A percentile compares a stretch with the other conserved stretches of the same genome.
Conservation (phyloP, 92 coral and sea anemone genomes). For the Epizoanthus ramosus region DNA sequence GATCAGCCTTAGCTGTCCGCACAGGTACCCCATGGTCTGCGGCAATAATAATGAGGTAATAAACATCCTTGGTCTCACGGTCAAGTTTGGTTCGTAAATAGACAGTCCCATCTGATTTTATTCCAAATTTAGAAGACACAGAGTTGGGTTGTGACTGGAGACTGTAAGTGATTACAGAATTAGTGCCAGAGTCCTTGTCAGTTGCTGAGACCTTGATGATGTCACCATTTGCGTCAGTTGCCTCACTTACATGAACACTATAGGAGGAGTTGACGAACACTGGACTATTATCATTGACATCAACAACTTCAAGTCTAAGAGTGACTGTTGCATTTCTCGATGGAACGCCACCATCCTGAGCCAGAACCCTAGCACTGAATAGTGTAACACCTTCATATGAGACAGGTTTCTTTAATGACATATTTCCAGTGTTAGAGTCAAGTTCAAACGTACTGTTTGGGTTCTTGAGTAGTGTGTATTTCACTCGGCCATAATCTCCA, state of each 20-base stretch:
- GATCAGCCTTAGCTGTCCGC: slow-evolving; percentile 64
- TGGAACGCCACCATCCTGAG: slow-evolving; percentile 86
- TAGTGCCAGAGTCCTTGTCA: slow-evolving; percentile 84
- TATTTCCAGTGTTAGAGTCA: slow-evolving; percentile 64
- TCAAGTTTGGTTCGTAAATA: slow-evolving; percentile 67
- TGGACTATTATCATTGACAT: slow-evolving; percentile 93
- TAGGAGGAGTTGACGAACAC: slow-evolving; percentile 72
- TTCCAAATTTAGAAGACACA: slow-evolving; percentile 70
- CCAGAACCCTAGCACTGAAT: slow-evolving; percentile 66
- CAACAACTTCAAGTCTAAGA: slow-evolving; percentile 75
- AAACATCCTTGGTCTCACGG: slow-evolving; percentile 69
- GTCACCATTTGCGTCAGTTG: slow-evolving; percentile 40
- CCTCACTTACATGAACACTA: slow-evolving; percentile 65
- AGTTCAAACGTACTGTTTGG: slow-evolving; percentile 73
- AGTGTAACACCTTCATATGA: slow-evolving; percentile 68
- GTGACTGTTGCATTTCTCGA: slow-evolving; percentile 57
- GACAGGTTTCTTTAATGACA: slow-evolving; percentile 65
- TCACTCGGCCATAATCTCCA: slow-evolving; percentile 75
- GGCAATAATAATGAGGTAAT: slow-evolving; percentile 65
- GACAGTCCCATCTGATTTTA: slow-evolving; percentile 72
- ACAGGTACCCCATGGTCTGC: slow-evolving; percentile 84
- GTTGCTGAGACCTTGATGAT: slow-evolving; percentile 78
- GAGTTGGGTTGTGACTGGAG: slow-evolving; percentile 55
- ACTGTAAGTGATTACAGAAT: slow-evolving; percentile 77
- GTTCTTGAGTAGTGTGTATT: slow-evolving; percentile 72